Percentiles rank a stretch among this genome's conserved stretches.
Evolutionary conservation across 2,113 vertebrate genomes (phyloP).

Genomic region (Melierax canorus): DNA sequence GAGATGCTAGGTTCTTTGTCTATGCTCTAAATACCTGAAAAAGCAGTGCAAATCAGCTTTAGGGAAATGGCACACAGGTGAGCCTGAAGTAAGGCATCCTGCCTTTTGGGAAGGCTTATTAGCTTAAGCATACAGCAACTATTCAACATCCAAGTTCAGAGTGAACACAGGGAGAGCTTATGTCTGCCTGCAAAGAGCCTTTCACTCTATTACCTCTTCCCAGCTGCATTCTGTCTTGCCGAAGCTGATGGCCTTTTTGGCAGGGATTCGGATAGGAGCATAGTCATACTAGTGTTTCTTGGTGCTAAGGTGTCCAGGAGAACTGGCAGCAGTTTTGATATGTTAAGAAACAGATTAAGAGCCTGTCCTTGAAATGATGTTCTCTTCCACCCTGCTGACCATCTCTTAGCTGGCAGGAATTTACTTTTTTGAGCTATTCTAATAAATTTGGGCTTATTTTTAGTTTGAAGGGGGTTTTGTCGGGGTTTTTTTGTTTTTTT

Average conservation of each 20-base stretch:
- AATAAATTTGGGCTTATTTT: neutral
- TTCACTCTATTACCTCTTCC: neutral
- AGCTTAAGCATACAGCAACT: neutral
- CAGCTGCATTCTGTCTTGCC: neutral
- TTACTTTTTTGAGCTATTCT: neutral
- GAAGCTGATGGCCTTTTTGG: neutral
- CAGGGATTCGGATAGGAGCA: neutral
- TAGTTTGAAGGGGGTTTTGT: accelerated
- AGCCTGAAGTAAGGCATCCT: neutral
- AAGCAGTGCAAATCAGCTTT: neutral
- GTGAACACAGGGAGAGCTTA: neutral
- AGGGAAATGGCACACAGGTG: neutral
- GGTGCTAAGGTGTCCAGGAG: neutral
- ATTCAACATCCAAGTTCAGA: neutral
- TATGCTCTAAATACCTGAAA: neutral
- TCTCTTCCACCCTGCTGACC: neutral
- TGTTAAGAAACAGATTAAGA: neutral
- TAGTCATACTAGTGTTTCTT: neutral
- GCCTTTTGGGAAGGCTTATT: neutral
- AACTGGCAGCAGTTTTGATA: neutral
- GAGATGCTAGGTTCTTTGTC: neutral
- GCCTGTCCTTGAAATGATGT: neutral
- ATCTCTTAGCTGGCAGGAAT: neutral
- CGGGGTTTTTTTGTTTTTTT: neutral
- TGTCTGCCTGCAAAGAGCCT: neutral